Evolutionary conservation across 2,113 vertebrate species (phyloP), one percentile per base, ranked within the genome.

Genomic region (Fregetta grallaria): DNA sequence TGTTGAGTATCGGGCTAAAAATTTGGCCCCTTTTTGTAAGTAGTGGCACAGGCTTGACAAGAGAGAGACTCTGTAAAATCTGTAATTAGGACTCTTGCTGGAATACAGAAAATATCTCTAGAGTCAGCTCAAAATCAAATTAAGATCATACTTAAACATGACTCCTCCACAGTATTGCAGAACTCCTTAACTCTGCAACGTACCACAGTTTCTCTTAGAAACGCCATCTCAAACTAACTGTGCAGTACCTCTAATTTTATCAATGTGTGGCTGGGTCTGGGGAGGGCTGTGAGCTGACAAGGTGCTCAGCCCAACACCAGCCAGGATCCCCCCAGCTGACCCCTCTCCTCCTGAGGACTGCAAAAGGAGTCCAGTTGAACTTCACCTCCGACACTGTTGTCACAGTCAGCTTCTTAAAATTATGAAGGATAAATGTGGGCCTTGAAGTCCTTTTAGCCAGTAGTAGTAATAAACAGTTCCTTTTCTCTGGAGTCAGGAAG

Each of bases 271-370:
- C 22, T 76, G 49, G 8, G 6, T 27, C 25, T 44, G 16, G 25
- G 18, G 52, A 25, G 47, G 15, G 15, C 36, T 83, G 21, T 0
- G 3, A 53, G 42, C 19, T 38, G 40, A n/a, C 3, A 13, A 72
- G 47, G 4, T 38, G 25, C 13, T 88, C 66, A 86, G 25, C 22
- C 16, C 0, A 0, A 1, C 1, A 1, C 12, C 38, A 17, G 32
- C 7, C n/a, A 38, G 16, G 21, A 19, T 73, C 4, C 9, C 30
- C 16, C 18, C 1, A 1, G 4, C 22, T 67, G 66, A 59, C 3
- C 7, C 8, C 14, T 25, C 49, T 84, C 27, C 29, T 68, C 16
- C 49, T 47, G 15, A 74, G 53, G 8, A 34, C 25, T 55, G 38
- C 13, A 38, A 15, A 62, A 49, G 19, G 7, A 71, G 4, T 16